A percentile compares a stretch with the other conserved stretches of the same genome.
phyloP scores from a whole-genome alignment of 2,888 invertebrate genomes.

The Drosophila histrio region DNA sequence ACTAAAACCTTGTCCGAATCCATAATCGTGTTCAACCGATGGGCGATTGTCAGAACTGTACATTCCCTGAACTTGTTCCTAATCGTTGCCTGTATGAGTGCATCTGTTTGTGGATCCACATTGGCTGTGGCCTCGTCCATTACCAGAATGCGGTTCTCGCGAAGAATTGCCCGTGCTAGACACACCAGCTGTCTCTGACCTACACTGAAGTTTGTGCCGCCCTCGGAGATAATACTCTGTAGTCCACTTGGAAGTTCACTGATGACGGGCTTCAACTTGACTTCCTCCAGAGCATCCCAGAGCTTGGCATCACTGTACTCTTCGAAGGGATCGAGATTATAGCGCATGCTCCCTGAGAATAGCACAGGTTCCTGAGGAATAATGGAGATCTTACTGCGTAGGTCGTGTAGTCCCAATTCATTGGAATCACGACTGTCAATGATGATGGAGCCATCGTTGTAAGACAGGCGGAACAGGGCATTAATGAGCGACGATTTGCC shows the following conservation, averaged over 20 bases:
- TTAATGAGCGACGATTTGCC: constrained; percentile 90
- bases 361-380: constrained; percentile 94
- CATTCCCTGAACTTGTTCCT: constrained; percentile 90
- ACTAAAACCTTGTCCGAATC: constrained; percentile 87
- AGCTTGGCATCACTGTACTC: constrained; percentile 91
- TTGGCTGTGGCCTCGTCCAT: constrained; percentile 97
- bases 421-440: constrained; percentile 92
- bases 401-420: constrained; percentile 89
- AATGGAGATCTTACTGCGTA: constrained; percentile 91
- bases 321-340: constrained; percentile 95
- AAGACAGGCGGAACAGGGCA: constrained; percentile 91
- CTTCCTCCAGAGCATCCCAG: constrained; percentile 94
- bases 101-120: constrained; percentile 95
- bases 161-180: constrained; percentile 93
- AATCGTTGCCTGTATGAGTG: constrained; percentile 92
- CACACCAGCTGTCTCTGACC: constrained; percentile 96
- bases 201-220: constrained; percentile 93
- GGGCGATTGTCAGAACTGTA: constrained; percentile 95
- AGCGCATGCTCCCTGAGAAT: constrained; percentile 93
- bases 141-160: constrained; percentile 93
- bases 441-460: constrained; percentile 90
- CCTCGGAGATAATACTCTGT: constrained; percentile 89
- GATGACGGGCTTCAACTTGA: constrained; percentile 88
- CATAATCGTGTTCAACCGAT: constrained; percentile 94
- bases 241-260: constrained; percentile 88